These are phyloP conservation scores for Callyntrura sp. DNA, from an alignment of 2,888 invertebrate genomes.

Conservation along the genomic window DNA sequence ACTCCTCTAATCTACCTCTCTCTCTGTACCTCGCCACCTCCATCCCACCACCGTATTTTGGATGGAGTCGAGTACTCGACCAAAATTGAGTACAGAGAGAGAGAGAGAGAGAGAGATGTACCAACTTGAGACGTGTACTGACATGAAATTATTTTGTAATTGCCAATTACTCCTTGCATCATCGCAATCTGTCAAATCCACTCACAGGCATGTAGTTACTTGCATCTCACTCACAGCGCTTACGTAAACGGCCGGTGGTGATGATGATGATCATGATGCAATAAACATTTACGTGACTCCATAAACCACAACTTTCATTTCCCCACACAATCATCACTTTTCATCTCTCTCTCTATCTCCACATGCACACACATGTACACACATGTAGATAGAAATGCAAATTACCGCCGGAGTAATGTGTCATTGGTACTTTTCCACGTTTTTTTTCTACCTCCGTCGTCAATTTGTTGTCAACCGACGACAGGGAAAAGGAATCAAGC, in stretches of 20 bases:
- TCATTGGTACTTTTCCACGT: too few species aligned
- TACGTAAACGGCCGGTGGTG: too few species aligned
- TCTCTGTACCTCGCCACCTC: neutral
- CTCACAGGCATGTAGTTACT: neutral
- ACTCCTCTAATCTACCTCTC: too few species aligned
- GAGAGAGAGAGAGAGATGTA: neutral
- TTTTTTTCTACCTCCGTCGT: neutral
- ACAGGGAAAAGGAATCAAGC: neutral
- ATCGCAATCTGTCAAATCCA: neutral
- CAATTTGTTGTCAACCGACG: slow-evolving; percentile 46
- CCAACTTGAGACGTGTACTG: neutral
- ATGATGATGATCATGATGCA: slow-evolving; percentile 11
- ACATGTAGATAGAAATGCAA: neutral
- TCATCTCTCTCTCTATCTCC: neutral
- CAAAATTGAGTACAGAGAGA: neutral
- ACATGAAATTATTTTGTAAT: slow-evolving; percentile 55
- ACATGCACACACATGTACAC: neutral
- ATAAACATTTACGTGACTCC: slow-evolving; percentile 26
- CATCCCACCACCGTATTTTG: too few species aligned
- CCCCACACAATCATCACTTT: neutral
- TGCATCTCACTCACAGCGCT: too few species aligned
- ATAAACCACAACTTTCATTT: slow-evolving; percentile 10
- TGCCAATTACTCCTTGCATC: slow-evolving; percentile 63
- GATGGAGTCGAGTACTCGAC: too few species aligned
- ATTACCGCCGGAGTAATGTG: neutral